Evolutionary conservation across 2,797 vertebrate genomes (phyloP).

Genomic region (Microctenopoma lineatum): DNA sequence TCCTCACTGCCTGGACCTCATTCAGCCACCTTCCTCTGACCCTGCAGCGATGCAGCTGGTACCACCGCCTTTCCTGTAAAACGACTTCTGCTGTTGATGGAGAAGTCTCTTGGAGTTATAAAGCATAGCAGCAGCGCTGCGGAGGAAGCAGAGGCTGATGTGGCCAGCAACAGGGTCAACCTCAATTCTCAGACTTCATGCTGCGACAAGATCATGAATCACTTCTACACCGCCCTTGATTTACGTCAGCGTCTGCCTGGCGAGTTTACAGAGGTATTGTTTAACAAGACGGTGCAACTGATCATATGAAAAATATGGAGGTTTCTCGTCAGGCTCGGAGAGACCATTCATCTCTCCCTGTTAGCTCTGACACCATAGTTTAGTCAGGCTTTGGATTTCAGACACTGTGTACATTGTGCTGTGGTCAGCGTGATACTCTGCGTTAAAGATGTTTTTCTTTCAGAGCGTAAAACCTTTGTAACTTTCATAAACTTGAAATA

Average conservation of each 20-base stretch:
- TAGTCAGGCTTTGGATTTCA: neutral
- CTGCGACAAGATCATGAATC: conserved; percentile 55
- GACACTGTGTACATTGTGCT: neutral
- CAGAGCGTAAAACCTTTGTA: too few relatives aligned
- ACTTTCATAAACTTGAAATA: too few relatives aligned
- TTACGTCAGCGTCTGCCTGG: conserved; percentile 37
- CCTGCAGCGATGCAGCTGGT: conserved; percentile 19
- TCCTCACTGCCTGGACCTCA: conserved; percentile 20
- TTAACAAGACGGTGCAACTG: conserved; percentile 19
- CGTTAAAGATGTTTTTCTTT: neutral
- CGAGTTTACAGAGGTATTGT: conserved; percentile 13
- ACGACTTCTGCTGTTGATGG: conserved; percentile 27
- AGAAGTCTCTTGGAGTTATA: conserved; percentile 21
- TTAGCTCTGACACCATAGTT: neutral
- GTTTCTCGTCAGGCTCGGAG: conserved; percentile 14
- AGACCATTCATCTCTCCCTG: neutral
- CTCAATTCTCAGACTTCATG: conserved; percentile 39
- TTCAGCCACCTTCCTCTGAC: conserved; percentile 27
- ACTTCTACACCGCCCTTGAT: conserved; percentile 28
- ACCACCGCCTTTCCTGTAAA: conserved; percentile 34
- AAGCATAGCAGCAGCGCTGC: conserved; percentile 34
- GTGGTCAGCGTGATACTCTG: neutral
- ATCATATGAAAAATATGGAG: conserved; percentile 1
- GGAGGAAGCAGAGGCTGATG: conserved; percentile 36
- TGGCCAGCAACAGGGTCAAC: conserved; percentile 14